phyloP scores from a whole-genome alignment of 2,888 invertebrate genomes.

The Hofmannophila pseudospretella region DNA sequence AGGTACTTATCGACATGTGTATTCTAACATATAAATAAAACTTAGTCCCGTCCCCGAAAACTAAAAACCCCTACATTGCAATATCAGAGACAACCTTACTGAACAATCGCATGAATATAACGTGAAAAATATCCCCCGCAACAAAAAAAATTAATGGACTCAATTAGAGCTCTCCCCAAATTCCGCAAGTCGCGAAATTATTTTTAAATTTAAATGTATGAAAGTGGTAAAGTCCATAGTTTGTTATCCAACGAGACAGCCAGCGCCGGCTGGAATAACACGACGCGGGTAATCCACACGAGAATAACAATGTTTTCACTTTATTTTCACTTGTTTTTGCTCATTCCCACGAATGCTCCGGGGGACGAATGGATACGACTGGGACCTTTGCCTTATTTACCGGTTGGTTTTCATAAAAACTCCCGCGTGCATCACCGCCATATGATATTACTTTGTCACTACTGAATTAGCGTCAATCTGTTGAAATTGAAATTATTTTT shows the following conservation, averaged over 20 bases:
- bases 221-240: slow-evolving; percentile 39
- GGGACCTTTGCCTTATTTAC: slow-evolving; percentile 56
- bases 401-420: slow-evolving; percentile 41
- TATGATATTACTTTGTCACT: slow-evolving; percentile 4
- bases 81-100: no score
- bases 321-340: slow-evolving; percentile 67
- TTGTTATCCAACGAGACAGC: slow-evolving; percentile 41
- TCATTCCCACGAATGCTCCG: slow-evolving; percentile 54
- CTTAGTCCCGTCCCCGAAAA: no score
- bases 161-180: slow-evolving; percentile 36
- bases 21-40: no score
- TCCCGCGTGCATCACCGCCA: slow-evolving; percentile 19
- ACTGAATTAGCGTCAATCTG: slow-evolving; percentile 1
- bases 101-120: slow-evolving; percentile 7
- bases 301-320: slow-evolving; percentile 69
- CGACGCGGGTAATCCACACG: slow-evolving; percentile 59
- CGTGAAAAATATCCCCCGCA: slow-evolving; percentile 15
- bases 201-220: slow-evolving; percentile 45
- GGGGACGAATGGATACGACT: slow-evolving; percentile 51
- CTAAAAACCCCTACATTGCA: no score
- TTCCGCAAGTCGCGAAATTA: slow-evolving; percentile 34
- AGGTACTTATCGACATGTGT: no score
- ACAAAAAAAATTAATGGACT: slow-evolving; percentile 43
- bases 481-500: no score
- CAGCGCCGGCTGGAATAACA: slow-evolving; percentile 42